Evolutionary conservation across 2,113 vertebrate species (phyloP), one percentile per base, ranked within the genome.

Genomic region (Acrocephalus kingi): DNA sequence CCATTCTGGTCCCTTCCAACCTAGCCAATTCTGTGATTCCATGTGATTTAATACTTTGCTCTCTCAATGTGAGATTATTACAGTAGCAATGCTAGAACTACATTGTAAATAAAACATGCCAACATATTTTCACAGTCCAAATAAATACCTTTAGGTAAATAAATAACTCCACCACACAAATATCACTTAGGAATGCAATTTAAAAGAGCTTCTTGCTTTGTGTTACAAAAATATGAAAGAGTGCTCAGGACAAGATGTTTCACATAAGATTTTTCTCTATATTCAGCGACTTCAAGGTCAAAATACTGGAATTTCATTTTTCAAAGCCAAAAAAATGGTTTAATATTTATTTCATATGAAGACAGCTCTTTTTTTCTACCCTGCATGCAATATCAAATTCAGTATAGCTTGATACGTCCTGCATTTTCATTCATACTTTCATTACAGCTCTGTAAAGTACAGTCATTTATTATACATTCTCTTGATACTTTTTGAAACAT

Each of bases 171-270:
- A 75, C 55, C 78, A 55, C 20, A 56, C 14, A 94, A 96, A 61
- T 66, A 91, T 64, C 68, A 84, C 48, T 94, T 82, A 94, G 91
- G 93, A 94, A 91, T 72, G 48, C 48, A 95, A 90, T 90, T 95
- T 61, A 89, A 87, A 86, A 73, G 8, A 84, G 7, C 4, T 10
- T 90, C 76, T 91, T 69, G 30, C 54, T 94, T 83, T 90, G 46
- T 56, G 52, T 69, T 59, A 51, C 49, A 87, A 95, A 90, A 96
- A 86, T 58, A 85, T 22, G 25, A 69, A 88, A 56, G 58, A 68
- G 33, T 54, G 51, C 18, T 71, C 1, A 5, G 59, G 43, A 84
- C 48, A 95, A 72, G n/a, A 14, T 81, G 39, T 93, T 96, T 94
- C 79, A 89, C 61, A 51, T 78, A 69, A 84, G 64, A 83, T 49